Evolutionary conservation across 2,888 invertebrate species (phyloP).

Genomic region (Spilosoma lubricipeda): DNA sequence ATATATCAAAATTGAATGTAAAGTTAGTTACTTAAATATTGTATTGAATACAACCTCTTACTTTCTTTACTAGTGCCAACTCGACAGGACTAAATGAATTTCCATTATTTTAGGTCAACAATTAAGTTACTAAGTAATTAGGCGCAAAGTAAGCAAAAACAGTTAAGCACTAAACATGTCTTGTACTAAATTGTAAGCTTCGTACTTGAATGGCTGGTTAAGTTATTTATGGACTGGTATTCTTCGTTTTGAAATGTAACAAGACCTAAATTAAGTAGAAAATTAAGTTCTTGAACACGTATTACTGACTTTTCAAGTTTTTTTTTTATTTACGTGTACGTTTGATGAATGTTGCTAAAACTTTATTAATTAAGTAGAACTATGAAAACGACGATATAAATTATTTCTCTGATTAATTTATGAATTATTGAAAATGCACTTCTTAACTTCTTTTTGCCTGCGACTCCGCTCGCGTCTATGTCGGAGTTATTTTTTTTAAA

Average conservation of each 20-base stretch:
- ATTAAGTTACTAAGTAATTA: constrained; percentile 20
- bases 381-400: no score
- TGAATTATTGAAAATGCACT: no score
- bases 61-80: background rate
- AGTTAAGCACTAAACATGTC: constrained; percentile 11
- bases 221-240: constrained; percentile 14
- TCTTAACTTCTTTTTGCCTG: no score
- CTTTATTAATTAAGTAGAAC: no score
- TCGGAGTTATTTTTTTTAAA: no score
- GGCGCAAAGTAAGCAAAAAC: constrained; percentile 4
- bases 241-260: constrained; percentile 10
- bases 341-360: no score
- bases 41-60: background rate
- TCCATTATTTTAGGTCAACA: constrained; percentile 1
- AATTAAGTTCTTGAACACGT: background rate
- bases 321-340: no score
- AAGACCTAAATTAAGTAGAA: background rate
- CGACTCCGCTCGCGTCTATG: no score
- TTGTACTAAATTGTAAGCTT: background rate
- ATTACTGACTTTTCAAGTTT: background rate
- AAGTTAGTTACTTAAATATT: background rate
- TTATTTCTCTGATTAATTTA: no score
- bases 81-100: constrained; percentile 1
- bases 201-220: background rate
- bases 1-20: background rate